phyloP scores from a whole-genome alignment of 2,113 vertebrate genomes.

The Genyomyrus donnyi region DNA sequence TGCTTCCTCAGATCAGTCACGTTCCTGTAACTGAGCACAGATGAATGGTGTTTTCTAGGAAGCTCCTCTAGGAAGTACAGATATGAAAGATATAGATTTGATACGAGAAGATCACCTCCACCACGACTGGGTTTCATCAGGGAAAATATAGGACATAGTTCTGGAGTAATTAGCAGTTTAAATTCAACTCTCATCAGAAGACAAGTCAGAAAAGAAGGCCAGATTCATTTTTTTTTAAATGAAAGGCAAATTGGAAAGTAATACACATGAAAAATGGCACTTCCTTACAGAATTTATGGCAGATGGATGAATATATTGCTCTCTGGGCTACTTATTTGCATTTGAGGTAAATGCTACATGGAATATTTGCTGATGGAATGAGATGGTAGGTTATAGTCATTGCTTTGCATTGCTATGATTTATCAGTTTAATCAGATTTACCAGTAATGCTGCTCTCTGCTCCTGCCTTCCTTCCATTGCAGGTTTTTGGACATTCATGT shows the following conservation, averaged over 20 bases:
- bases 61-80: background rate
- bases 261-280: background rate
- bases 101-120: background rate
- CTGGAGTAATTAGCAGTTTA: background rate
- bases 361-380: background rate
- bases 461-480: slow-evolving; percentile 13
- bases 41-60: background rate
- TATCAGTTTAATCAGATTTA: background rate
- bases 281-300: background rate
- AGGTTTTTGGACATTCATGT: slow-evolving; percentile 71
- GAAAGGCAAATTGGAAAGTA: background rate
- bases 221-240: background rate
- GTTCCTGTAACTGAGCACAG: background rate
- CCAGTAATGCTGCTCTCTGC: background rate
- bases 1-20: background rate
- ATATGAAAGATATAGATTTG: background rate
- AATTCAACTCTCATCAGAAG: background rate
- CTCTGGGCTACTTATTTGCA: background rate
- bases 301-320: background rate
- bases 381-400: background rate
- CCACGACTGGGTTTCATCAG: background rate
- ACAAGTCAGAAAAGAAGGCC: background rate
- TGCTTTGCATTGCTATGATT: background rate
- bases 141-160: background rate
- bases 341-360: background rate